phyloP scores from a whole-genome alignment of 2,797 vertebrate genomes.

The Serranus cabrilla region DNA sequence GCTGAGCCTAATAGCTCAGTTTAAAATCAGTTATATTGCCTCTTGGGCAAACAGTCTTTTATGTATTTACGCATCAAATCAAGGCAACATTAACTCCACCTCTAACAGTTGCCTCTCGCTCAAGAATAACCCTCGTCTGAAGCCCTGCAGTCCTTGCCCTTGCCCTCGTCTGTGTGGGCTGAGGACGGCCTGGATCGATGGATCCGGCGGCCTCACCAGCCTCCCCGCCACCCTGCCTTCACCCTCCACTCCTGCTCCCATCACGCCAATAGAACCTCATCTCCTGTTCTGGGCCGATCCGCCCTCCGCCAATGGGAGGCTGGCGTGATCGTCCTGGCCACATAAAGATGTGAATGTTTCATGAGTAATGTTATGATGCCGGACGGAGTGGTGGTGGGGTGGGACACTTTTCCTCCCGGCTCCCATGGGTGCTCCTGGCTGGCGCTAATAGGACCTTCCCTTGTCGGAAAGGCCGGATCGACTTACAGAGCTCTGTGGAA shows the following conservation, averaged over 20 bases:
- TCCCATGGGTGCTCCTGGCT: conserved; percentile 73
- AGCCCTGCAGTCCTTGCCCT: conserved; percentile 58
- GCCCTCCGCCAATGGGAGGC: conserved; percentile 79
- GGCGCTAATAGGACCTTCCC: conserved; percentile 82
- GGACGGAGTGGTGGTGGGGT: conserved; percentile 54
- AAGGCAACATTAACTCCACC: not conserved
- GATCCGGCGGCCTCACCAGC: conserved; percentile 55
- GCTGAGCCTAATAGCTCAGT: not conserved
- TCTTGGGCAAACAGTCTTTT: not conserved
- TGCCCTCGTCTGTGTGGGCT: conserved; percentile 61
- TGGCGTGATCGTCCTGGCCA: conserved; percentile 71
- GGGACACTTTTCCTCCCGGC: conserved; percentile 66
- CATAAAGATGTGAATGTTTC: conserved; percentile 84
- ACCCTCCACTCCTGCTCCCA: conserved; percentile 26
- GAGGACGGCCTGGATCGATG: conserved; percentile 63
- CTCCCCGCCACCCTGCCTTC: conserved; percentile 44
- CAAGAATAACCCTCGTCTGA: conserved; percentile 14
- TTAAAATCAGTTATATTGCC: not conserved
- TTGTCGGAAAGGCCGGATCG: conserved; percentile 72
- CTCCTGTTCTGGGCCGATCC: conserved; percentile 86
- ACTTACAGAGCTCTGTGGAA: conserved; percentile 73
- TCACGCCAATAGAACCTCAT: conserved; percentile 77
- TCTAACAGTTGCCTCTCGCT: not conserved
- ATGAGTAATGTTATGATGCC: conserved; percentile 82
- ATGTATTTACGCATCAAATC: not conserved